Percentiles rank a stretch among this genome's conserved stretches.
Conservation (phyloP, 2,113 vertebrate genomes). For the Ailuropoda melanoleuca region DNA sequence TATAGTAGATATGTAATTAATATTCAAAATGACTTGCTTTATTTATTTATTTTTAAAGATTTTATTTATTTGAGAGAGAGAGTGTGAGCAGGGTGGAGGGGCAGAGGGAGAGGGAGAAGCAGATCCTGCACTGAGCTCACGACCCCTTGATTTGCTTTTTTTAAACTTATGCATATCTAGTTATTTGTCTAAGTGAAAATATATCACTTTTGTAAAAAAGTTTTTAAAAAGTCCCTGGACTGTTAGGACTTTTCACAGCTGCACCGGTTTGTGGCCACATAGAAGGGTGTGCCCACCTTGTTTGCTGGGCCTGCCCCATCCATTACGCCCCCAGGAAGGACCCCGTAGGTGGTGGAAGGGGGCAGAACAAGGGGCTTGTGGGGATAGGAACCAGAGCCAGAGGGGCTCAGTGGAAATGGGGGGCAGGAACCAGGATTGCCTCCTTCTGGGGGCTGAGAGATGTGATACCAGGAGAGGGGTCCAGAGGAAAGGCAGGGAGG, state of each 20-base stretch:
- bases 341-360: neutral
- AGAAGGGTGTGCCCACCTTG: neutral
- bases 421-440: neutral
- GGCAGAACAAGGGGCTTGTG: neutral
- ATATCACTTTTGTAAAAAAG: neutral
- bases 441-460: neutral
- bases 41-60: neutral
- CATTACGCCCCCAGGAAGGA: neutral
- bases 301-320: neutral
- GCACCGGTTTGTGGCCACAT: neutral
- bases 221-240: neutral
- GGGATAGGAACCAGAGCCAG: neutral
- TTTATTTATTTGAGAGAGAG: neutral
- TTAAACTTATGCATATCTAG: neutral
- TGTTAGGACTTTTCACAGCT: neutral
- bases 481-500: neutral
- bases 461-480: neutral
- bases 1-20: neutral
- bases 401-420: neutral
- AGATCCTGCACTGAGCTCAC: neutral
- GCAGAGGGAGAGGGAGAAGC: neutral
- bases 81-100: neutral
- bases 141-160: neutral
- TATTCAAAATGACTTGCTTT: neutral
- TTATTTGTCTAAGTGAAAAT: constrained; percentile 4